A percentile compares a stretch with the other conserved stretches of the same genome.
Evolutionary conservation across 1,140 invertebrate species (phyloP).

Genomic region (Paraescarpia echinospica): DNA sequence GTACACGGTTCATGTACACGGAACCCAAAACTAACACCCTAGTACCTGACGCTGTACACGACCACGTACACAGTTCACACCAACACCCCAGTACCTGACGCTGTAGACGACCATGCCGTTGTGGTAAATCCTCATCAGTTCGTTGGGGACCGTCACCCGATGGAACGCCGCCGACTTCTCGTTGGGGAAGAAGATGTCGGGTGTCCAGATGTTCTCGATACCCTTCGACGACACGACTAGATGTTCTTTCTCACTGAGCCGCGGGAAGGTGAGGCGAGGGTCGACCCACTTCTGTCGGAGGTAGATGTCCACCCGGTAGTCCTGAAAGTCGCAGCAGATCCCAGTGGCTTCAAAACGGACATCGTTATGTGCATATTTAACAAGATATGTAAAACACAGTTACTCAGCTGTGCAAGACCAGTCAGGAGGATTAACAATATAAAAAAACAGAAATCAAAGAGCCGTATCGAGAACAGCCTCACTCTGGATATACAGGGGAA

Average conservation of each 20-base stretch:
- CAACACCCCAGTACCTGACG: slow-evolving; percentile 20
- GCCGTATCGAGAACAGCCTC: too few species aligned
- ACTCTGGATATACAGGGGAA: too few species aligned
- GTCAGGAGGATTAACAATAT: too few species aligned
- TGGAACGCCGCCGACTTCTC: slow-evolving; percentile 98
- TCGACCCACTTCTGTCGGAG: slow-evolving; percentile 98
- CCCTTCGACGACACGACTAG: slow-evolving; percentile 68
- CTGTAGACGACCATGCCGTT: slow-evolving; percentile 66
- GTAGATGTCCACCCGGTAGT: slow-evolving; percentile 98
- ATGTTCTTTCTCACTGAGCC: slow-evolving; percentile 57
- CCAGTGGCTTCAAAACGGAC: neutral
- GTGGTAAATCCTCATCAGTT: slow-evolving; percentile 85
- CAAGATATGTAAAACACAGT: too few species aligned
- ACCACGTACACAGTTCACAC: too few species aligned
- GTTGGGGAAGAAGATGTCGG: slow-evolving; percentile 97
- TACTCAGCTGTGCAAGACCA: too few species aligned
- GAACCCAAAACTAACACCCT: too few species aligned
- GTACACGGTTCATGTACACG: too few species aligned
- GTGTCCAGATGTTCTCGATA: slow-evolving; percentile 98
- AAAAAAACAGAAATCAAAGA: too few species aligned
- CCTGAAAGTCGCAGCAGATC: slow-evolving; percentile 64
- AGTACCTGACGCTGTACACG: too few species aligned
- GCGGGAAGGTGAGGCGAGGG: slow-evolving; percentile 86
- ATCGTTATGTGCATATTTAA: too few species aligned
- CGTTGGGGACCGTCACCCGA: slow-evolving; percentile 96